Conservation (phyloP, 2,113 vertebrate genomes). For the Nesogale talazaci region DNA sequence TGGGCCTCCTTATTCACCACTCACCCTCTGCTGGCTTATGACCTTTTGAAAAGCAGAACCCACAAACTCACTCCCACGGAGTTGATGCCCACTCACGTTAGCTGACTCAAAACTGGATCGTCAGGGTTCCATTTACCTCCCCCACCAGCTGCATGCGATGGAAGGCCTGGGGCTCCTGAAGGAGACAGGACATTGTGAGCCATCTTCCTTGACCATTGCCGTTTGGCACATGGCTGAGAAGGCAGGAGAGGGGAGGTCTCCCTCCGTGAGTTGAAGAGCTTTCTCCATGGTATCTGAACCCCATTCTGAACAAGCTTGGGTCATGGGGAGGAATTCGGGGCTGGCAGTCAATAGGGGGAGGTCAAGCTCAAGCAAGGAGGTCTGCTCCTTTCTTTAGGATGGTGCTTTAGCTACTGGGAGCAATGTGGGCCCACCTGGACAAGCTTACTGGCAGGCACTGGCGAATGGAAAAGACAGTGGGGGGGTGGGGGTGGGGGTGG, state of each 20-base stretch:
- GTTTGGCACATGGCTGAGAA: fast-evolving
- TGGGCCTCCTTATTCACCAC: neutral
- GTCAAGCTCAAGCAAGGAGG: fast-evolving
- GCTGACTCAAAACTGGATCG: neutral
- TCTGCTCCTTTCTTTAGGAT: neutral
- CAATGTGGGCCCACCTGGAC: neutral
- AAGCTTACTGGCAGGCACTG: neutral
- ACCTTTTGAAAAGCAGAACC: neutral
- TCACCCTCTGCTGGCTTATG: neutral
- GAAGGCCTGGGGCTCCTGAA: neutral
- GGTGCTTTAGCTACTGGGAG: too few relatives aligned
- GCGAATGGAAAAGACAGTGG: too few relatives aligned
- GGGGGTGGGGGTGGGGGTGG: too few relatives aligned
- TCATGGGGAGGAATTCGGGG: neutral
- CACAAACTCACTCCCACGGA: too few relatives aligned
- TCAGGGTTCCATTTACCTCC: neutral
- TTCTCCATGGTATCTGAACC: neutral
- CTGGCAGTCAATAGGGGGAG: neutral
- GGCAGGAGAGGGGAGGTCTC: neutral
- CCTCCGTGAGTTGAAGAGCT: neutral
- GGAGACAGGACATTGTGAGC: neutral
- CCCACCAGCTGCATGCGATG: neutral
- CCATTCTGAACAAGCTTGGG: neutral
- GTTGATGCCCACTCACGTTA: too few relatives aligned
- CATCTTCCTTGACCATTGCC: neutral